Base-by-base conservation (phyloP, 2,888 invertebrate species). In the Helobdella robusta region DNA sequence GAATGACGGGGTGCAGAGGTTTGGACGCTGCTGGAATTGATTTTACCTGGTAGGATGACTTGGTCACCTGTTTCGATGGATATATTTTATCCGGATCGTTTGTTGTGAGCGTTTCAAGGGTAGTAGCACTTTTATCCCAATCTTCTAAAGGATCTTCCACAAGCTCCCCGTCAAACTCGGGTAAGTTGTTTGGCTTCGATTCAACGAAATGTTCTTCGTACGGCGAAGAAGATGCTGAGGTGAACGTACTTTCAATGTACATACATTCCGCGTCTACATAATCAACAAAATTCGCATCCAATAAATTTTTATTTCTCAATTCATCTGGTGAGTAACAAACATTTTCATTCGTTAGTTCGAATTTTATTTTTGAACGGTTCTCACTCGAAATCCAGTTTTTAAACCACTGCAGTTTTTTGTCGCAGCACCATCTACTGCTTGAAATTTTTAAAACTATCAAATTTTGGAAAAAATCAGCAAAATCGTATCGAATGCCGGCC, bases 371-470 rank as follows among this genome's bases (percentile, higher is more conserved):
- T 30, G 63, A 63, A 23, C 67, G 54, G 8, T 62, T 40, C 15
- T 67, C 64, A n/a, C 30, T 34, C 48, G 46, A 58, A 25, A 70
- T 48, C 69, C 69, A 70, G 52, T 64, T 56, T 50, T 66, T 67
- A 54, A 70, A 66, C 70, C 70, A 70, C 48, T 68, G 40, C 46
- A 70, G 59, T 20, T 56, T 40, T 8, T 46, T 62, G 46, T 70
- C 70, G 35, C 70, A 70, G 63, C 68, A 68, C 70, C 70, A 70
- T 25, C 66, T 36, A 8, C 44, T 65, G 52, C 68, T 68, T 18
- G 70, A 62, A 28, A 70, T 28, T n/a, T 70, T 67, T 15, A 70
- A 35, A 36, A 64, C 52, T 28, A 48, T 30, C 6, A 70, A 64
- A 40, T 68, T 66, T 2, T 65, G 64, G 50, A 70, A 70, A 50